Evolutionary conservation across 2,888 invertebrate genomes (phyloP), one percentile per base, ranked within the genome.

Genomic region (Plebejus argus): DNA sequence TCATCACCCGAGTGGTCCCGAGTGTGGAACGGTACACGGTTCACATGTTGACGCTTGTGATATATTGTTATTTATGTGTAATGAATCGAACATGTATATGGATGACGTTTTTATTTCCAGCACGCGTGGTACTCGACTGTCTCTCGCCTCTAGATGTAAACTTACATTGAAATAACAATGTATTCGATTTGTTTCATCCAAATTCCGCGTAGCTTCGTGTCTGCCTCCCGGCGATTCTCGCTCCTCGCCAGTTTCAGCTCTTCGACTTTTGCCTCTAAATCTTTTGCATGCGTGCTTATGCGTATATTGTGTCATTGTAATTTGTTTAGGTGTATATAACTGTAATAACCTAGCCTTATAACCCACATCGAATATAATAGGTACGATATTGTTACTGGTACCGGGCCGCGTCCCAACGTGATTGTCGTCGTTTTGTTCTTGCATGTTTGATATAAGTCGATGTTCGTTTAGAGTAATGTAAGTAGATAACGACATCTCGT

Each of bases 61-160:
- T 93, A 93, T 92, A 92, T 93, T 93, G 93, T 93, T 93, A 93
- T 93, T 93, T 93, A 93, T 92, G 93, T 93, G 93, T 93, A 93
- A 93, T 89, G 28, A 66, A 66, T 15, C 66, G 66, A 76, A 49
- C 66, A 66, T 70, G 28, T 66, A 66, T 66, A 70, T 70, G 70
- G 66, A 76, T 45, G 45, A 45, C 39, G n/a, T 45, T 74, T 74
- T 74, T 3, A 23, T 53, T 74, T 74, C 45, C 39, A 18, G 91
- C 92, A 90, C 92, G 91, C 92, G 92, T 90, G 90, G 90, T 90
- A 88, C 86, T 84, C 83, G 78, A 84, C 86, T 86, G 86, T 84
- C 83, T 84, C 81, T 84, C 82, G 81, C 82, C 83, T 85, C 82
- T 80, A 79, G 82, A 84, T 83, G 88, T 79, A 76, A 82, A 86